Percentiles rank a stretch among this genome's conserved stretches.
Conservation (phyloP, 2,888 invertebrate genomes). For the Zhuqinia jingwanae region DNA sequence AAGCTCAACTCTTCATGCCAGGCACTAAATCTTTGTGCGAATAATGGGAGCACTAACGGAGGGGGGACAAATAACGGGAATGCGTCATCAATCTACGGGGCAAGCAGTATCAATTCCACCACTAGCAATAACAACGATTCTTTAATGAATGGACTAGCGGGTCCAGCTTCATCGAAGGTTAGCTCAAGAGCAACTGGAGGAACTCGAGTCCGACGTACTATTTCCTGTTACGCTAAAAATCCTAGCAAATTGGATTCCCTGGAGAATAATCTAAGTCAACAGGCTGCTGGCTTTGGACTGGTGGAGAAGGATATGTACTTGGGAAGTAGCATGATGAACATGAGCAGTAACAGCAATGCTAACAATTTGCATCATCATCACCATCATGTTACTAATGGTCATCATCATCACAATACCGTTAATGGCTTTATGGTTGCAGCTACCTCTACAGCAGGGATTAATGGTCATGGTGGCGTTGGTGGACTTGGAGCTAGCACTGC, state of each 20-base stretch:
- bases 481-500: constrained; percentile 63
- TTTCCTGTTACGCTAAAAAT: constrained; percentile 77
- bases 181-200: constrained; percentile 57
- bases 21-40: constrained; percentile 74
- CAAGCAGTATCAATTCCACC: constrained; percentile 61
- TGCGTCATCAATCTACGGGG: constrained; percentile 61
- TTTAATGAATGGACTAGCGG: constrained; percentile 53
- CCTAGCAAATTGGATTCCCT: constrained; percentile 72
- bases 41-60: constrained; percentile 51
- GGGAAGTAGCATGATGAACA: constrained; percentile 64
- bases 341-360: constrained; percentile 58
- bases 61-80: constrained; percentile 26
- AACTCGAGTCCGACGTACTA: constrained; percentile 74
- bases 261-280: constrained; percentile 70
- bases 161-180: constrained; percentile 50
- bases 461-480: constrained; percentile 48
- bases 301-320: constrained; percentile 62
- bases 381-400: constrained; percentile 61
- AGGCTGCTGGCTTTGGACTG: constrained; percentile 68
- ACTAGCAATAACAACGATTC: constrained; percentile 61
- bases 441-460: constrained; percentile 55
- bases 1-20: constrained; percentile 76
- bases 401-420: constrained; percentile 61
- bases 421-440: constrained; percentile 59
- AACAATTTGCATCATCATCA: constrained; percentile 70